Base-by-base conservation (phyloP, 2,113 vertebrate genomes). In the Cebidichthys violaceus region DNA sequence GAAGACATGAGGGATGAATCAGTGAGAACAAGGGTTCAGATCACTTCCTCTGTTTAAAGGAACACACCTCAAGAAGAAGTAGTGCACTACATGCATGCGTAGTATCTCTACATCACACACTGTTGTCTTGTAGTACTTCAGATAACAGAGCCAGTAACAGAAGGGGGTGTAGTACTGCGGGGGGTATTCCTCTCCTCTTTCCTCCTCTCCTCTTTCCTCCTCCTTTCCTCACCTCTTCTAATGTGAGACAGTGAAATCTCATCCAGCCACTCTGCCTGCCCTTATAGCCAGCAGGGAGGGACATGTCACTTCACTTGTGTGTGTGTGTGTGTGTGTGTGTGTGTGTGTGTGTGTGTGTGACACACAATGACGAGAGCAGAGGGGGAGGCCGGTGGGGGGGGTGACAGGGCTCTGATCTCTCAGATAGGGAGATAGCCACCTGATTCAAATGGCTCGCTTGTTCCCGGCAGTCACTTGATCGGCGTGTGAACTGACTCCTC, bases 401-500 rank as follows among this genome's bases (percentile, higher is more conserved):
- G 94, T 93, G 81, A 95, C 87, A 91, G 94, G 94, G 94, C 96
- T 96, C 96, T 97, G 96, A 96, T 96, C 96, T 96, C 96, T 93
- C 93, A 93, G 94, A 95, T 95, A 95, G 94, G 94, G 94, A 97
- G 96, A 97, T 95, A 96, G 95, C 95, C 95, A 96, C 95, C 96
- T 95, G 96, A 96, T 96, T 96, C 95, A 96, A 97, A 97, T 96
- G 94, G 92, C 92, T 93, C 92, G 94, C 94, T 97, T 97, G 96
- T 98, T 97, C 96, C 95, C 94, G 81, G 89, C 89, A 67, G 96
- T 96, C 91, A 97, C 94, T 90, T 88, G 96, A 96, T 97, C 96
- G 85, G 95, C 96, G 96, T 98, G 96, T 97, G 97, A 97, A 97
- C 96, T 96, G 93, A 94, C 91, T 94, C 91, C 89, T 92, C 92